Evolutionary conservation across 2,797 vertebrate genomes (phyloP).

Genomic region (Siniperca undulata): DNA sequence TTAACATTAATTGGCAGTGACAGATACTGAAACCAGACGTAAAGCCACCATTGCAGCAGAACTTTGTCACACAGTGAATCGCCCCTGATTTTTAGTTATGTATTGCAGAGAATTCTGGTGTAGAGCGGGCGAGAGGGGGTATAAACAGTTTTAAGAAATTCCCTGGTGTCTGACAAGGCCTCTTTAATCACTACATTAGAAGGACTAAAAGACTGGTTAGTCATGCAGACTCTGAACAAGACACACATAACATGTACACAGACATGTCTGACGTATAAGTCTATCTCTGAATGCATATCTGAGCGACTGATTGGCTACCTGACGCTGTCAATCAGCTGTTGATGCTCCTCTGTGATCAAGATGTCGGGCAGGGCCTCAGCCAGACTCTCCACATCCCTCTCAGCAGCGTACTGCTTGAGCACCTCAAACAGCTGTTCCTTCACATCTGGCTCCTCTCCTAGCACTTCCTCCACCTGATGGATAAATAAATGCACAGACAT

Average conservation of each 20-base stretch:
- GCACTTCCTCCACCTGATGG: slow-evolving; percentile 92
- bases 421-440: slow-evolving; percentile 93
- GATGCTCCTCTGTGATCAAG: slow-evolving; percentile 89
- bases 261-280: not conserved
- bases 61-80: not conserved
- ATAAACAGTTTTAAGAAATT: not conserved
- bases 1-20: slow-evolving; percentile 12
- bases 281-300: not conserved
- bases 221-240: not conserved
- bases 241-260: not conserved
- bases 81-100: not conserved
- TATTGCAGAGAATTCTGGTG: slow-evolving; percentile 18
- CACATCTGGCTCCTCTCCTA: slow-evolving; percentile 89
- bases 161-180: not conserved
- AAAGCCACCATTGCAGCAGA: slow-evolving; percentile 5
- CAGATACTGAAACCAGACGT: slow-evolving; percentile 4
- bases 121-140: not conserved
- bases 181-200: slow-evolving; percentile 4
- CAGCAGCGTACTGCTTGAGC: slow-evolving; percentile 93
- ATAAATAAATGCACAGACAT: not conserved
- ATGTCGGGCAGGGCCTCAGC: slow-evolving; percentile 90
- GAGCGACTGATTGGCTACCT: slow-evolving; percentile 84
- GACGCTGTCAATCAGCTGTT: slow-evolving; percentile 93
- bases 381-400: slow-evolving; percentile 92
- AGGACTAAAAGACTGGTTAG: not conserved